These are phyloP conservation scores for Urosaurus nigricauda DNA, from an alignment of 2,797 vertebrate genomes.

Conservation along the genomic window DNA sequence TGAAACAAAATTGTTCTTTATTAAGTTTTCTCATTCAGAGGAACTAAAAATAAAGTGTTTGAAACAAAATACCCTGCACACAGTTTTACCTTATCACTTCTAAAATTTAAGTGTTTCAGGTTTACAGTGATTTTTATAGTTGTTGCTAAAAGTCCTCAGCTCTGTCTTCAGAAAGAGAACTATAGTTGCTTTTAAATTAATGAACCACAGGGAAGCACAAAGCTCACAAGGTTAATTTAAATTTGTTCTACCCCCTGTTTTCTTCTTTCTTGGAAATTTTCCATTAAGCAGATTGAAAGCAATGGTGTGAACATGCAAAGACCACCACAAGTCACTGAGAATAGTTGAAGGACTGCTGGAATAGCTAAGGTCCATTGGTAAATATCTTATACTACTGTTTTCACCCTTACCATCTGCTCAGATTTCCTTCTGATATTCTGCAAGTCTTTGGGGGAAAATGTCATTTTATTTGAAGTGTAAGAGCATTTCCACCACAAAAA, in stretches of 20 bases:
- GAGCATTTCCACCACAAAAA: slow-evolving; percentile 15
- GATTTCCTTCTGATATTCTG: slow-evolving; percentile 41
- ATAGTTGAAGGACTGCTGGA: slow-evolving; percentile 33
- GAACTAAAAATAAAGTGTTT: neutral
- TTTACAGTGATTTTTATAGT: slow-evolving; percentile 46
- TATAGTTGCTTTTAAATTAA: slow-evolving; percentile 60
- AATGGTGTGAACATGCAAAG: slow-evolving; percentile 55
- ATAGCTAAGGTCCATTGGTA: neutral
- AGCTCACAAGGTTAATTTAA: slow-evolving; percentile 58
- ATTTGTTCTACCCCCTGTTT: slow-evolving; percentile 31
- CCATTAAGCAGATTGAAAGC: slow-evolving; percentile 60
- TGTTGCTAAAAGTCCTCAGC: slow-evolving; percentile 30
- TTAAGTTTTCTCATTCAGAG: neutral
- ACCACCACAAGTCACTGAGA: slow-evolving; percentile 47
- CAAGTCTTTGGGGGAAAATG: neutral
- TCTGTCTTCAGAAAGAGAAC: slow-evolving; percentile 41
- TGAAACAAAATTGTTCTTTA: neutral
- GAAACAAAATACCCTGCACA: neutral
- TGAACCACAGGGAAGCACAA: slow-evolving; percentile 50
- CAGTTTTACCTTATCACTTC: neutral
- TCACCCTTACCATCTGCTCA: slow-evolving; percentile 4
- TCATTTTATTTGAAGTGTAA: slow-evolving; percentile 44
- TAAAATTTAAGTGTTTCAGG: slow-evolving; percentile 33
- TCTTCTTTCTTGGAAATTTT: slow-evolving; percentile 48
- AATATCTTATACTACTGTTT: neutral